These are phyloP conservation scores for Trialeurodes vaporariorum DNA, from an alignment of 1,140 invertebrate genomes.

Conservation along the genomic window DNA sequence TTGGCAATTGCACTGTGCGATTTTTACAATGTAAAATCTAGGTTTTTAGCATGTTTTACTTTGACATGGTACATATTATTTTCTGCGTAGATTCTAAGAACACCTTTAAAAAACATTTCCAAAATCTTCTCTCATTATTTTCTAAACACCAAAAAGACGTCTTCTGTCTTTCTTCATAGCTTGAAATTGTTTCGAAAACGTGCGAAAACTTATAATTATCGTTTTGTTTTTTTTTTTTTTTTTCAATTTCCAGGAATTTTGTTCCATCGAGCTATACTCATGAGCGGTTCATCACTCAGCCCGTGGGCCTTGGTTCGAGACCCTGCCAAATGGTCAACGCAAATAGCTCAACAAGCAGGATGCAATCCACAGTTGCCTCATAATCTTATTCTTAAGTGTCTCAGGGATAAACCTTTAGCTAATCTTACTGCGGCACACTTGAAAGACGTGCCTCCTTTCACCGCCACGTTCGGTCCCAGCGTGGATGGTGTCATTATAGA, in stretches of 20 bases:
- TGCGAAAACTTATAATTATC: too few relatives aligned
- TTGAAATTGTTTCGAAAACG: too few relatives aligned
- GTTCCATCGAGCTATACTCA: constrained; percentile 85
- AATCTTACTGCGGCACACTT: constrained; percentile 37
- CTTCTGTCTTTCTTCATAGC: too few relatives aligned
- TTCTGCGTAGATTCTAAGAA: too few relatives aligned
- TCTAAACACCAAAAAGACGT: too few relatives aligned
- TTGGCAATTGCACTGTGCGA: too few relatives aligned
- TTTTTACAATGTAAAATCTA: too few relatives aligned
- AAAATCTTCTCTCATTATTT: too few relatives aligned
- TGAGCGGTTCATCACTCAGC: constrained; percentile 88
- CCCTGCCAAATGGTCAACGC: constrained; percentile 70
- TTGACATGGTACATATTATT: too few relatives aligned
- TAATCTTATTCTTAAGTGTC: constrained; percentile 65
- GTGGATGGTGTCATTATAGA: constrained; percentile 86
- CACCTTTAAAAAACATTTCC: too few relatives aligned
- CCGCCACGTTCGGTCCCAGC: constrained; percentile 78
- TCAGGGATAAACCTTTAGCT: constrained; percentile 64
- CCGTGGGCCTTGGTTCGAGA: constrained; percentile 85
- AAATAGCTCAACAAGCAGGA: constrained; percentile 75
- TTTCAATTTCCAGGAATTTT: constrained; percentile 57
- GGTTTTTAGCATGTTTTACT: too few relatives aligned
- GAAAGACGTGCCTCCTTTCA: constrained; percentile 64
- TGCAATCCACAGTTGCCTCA: constrained; percentile 64
- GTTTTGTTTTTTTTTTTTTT: too few relatives aligned